Percentiles rank a stretch among this genome's conserved stretches.
phyloP scores from a whole-genome alignment of 2,888 invertebrate species.

The Automeris io region DNA sequence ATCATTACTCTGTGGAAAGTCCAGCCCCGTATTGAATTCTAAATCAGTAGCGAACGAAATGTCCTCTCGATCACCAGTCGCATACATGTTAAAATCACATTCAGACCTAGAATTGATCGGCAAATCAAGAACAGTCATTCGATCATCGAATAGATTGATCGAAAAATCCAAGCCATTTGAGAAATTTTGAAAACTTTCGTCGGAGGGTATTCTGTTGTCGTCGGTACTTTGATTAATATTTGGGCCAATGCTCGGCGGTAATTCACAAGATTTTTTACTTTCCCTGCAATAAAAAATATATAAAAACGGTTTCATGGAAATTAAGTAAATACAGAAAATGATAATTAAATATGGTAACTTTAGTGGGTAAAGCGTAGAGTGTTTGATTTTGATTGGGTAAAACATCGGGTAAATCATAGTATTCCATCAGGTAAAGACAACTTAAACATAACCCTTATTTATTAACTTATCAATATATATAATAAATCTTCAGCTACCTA shows the following conservation, averaged over 20 bases:
- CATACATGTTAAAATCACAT: slow-evolving; percentile 35
- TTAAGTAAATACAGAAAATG: too few species aligned
- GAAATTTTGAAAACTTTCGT: slow-evolving; percentile 53
- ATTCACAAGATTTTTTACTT: background rate
- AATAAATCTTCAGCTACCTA: too few species aligned
- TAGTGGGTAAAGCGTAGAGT: too few species aligned
- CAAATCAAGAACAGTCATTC: slow-evolving; percentile 45
- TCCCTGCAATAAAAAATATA: slow-evolving; percentile 1
- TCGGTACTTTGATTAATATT: slow-evolving; percentile 27
- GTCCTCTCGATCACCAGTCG: slow-evolving; percentile 29
- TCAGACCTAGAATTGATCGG: slow-evolving; percentile 42
- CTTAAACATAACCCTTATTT: too few species aligned
- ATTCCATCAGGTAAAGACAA: too few species aligned
- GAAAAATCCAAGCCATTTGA: slow-evolving; percentile 47
- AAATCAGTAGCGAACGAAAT: slow-evolving; percentile 25
- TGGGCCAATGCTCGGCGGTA: slow-evolving; percentile 2
- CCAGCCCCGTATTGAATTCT: slow-evolving; percentile 17
- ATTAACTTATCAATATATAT: too few species aligned
- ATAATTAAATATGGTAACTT: too few species aligned
- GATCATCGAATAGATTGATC: slow-evolving; percentile 48
- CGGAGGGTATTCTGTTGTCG: slow-evolving; percentile 44
- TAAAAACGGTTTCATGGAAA: slow-evolving; percentile 12
- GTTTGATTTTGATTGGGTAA: too few species aligned
- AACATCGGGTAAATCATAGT: too few species aligned
- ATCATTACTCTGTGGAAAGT: slow-evolving; percentile 12